Base-by-base conservation (phyloP, 1,140 invertebrate genomes). In the Whitmania pigra region DNA sequence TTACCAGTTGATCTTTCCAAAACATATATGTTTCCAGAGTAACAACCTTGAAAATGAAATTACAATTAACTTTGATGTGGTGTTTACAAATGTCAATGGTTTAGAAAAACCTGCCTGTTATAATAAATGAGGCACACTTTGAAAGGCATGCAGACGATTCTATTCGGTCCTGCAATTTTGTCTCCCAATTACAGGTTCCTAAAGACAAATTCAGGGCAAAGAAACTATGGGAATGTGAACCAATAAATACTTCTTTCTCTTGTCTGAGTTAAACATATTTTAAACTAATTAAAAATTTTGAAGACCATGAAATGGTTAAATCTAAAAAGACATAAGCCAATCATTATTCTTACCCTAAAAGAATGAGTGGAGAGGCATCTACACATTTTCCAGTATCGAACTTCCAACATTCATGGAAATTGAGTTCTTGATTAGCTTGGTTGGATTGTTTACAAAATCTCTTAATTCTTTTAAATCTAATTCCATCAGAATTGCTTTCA, bases 321-420 rank as follows among this genome's bases (percentile, higher is more conserved):
- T 63, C 29, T 27, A 63, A 9, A 25, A 15, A 31, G 1, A 7
- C 11, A 4, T 25, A 25, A 63, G 57, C 5, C 57, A 63, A n/a
- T n/a, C 11, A 17, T 27, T 9, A 31, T 27, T 25, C 29, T 25
- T 63, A 27, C 22, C 57, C 57, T n/a, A 63, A 7, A 27, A 31
- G 11, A 73, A 87, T 72, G 71, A 84, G 82, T 25, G 88, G 86
- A 25, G 87, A 86, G 66, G 87, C 86, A 83, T 89, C 88, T 36
- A 89, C 83, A 81, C 88, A 89, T 78, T 88, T 89, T 72, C 84
- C 79, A 54, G 88, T 83, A 79, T 88, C 79, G 77, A 82, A 85
- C 53, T 81, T 82, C 85, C 85, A 87, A n/a, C 54, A 67, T 13
- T 71, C 4, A 67, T 63, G 69, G 20, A 77, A 25, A 18, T 25